Conservation (phyloP, 1,140 invertebrate species). For the Nephila pilipes region DNA sequence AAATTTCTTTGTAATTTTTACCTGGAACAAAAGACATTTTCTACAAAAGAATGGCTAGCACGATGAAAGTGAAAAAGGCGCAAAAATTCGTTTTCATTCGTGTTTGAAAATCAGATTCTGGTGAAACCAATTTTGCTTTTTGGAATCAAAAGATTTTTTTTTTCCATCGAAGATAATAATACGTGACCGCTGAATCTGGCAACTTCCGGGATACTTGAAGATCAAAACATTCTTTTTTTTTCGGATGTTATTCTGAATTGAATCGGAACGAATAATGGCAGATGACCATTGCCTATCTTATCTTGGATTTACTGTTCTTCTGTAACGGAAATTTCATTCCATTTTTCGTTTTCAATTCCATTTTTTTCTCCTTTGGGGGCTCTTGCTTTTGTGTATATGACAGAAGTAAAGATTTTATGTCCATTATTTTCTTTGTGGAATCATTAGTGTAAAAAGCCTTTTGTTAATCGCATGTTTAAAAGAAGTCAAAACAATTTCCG, state of each 20-base stretch:
- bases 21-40: background rate
- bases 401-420: constrained; percentile 27
- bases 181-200: constrained; percentile 11
- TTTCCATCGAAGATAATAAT: background rate
- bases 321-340: constrained; percentile 32
- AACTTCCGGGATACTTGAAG: constrained; percentile 41
- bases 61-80: background rate
- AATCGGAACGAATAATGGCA: constrained; percentile 33
- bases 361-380: background rate
- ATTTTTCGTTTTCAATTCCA: constrained; percentile 21
- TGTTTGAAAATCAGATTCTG: constrained; percentile 37
- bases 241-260: background rate
- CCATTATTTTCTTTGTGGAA: constrained; percentile 24
- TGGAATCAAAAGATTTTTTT: constrained; percentile 19
- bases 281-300: background rate
- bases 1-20: background rate
- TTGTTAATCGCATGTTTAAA: constrained; percentile 10
- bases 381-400: background rate
- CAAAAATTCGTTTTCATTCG: constrained; percentile 26
- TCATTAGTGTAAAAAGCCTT: background rate
- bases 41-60: background rate
- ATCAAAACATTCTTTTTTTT: constrained; percentile 41
- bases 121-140: constrained; percentile 28
- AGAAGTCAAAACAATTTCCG: background rate
- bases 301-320: constrained; percentile 11